Base-by-base conservation (phyloP, 2,113 vertebrate species). In the Leucosticte australis region DNA sequence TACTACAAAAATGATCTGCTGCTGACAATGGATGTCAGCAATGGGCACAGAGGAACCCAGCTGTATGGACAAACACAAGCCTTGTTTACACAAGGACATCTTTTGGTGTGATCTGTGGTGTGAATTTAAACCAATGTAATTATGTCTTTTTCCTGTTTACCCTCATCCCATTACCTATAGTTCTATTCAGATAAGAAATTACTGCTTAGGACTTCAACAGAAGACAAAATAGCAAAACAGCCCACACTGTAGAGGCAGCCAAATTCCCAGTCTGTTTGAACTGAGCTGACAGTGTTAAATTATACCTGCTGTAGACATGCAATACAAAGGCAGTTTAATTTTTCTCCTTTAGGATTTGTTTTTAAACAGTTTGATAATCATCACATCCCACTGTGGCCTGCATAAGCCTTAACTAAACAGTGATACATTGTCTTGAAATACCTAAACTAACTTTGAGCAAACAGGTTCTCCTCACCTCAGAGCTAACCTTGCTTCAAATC, bases 11-110 rank as follows among this genome's bases (percentile, higher is more conserved):
- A 93, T 90, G 80, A 95, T 90, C 46, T 95, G 92, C 64, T 67
- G 92, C 94, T 96, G 83, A 93, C 85, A 93, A 83, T 92, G 93
- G 85, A 65, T 90, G 83, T 83, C 87, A 92, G 92, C 80, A 89
- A 77, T 33, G 16, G 81, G 42, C 35, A 52, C 91, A 93, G 90
- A 92, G 92, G 82, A 93, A 77, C 52, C 30, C 94, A 95, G 93
- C 59, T 96, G 90, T 67, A 91, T 7, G 50, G 87, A 94, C 44
- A 94, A 94, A 94, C 60, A 94, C 52, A 21, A 63, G 83, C 50
- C 64, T 93, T 94, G 85, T 93, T 95, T 95, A 96, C n/a, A 86
- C 79, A 56, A 86, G 86, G 24, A 78, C 88, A 90, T 95, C 50
- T 96, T 94, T 93, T 60, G 75, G 70, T 80, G 85, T 78, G 88